These are phyloP conservation scores for Lycodopsis pacificus DNA, from an alignment of 2,797 vertebrate genomes.

Conservation along the genomic window DNA sequence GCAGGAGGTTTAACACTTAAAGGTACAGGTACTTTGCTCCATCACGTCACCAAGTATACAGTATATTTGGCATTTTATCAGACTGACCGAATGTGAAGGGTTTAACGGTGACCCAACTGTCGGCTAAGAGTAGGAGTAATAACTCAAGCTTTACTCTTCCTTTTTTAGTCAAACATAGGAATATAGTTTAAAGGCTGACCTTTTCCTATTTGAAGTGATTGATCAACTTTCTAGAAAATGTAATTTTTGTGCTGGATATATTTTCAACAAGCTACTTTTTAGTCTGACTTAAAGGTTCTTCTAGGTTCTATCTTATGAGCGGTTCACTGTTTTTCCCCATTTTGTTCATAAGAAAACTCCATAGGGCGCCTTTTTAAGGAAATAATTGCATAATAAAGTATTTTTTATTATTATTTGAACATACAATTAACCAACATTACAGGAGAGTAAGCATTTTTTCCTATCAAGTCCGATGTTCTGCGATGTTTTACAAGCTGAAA, in stretches of 20 bases:
- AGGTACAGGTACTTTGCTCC: background rate
- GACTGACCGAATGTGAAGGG: background rate
- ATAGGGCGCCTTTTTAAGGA: background rate
- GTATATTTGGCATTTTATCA: background rate
- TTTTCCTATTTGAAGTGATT: background rate
- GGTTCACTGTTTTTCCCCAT: background rate
- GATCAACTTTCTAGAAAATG: background rate
- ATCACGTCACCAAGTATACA: background rate
- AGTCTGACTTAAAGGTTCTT: background rate
- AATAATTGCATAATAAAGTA: background rate
- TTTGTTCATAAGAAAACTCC: background rate
- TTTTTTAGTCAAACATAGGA: background rate
- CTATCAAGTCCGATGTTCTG: background rate
- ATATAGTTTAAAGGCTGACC: background rate
- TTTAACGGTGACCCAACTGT: background rate
- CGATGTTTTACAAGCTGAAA: background rate
- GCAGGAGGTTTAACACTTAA: constrained; percentile 12
- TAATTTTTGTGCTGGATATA: background rate
- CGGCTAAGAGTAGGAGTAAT: background rate
- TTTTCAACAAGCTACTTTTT: constrained; percentile 1
- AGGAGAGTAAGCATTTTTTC: background rate
- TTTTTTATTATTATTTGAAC: background rate
- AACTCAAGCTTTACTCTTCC: background rate
- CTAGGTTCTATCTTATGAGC: too few species aligned
- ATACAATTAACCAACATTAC: background rate